phyloP scores from a whole-genome alignment of 2,113 vertebrate genomes.

The Perccottus glenii region DNA sequence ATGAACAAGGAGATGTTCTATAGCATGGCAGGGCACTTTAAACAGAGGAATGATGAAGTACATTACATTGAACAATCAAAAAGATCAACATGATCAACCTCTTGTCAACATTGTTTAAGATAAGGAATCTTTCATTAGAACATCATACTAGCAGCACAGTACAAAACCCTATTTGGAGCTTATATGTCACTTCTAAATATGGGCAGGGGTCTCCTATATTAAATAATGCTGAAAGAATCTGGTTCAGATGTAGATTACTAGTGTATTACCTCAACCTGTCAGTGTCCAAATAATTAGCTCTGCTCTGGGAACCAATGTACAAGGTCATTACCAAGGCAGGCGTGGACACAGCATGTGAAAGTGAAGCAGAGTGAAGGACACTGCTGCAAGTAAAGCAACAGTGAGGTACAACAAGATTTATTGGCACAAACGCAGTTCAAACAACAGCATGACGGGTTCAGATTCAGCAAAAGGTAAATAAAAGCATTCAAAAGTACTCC shows the following conservation, averaged over 20 bases:
- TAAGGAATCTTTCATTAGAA: too few relatives aligned
- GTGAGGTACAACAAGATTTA: conserved; percentile 5
- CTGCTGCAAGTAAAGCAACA: conserved; percentile 23
- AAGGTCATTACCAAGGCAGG: conserved; percentile 18
- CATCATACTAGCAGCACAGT: too few relatives aligned
- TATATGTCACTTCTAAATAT: conserved; percentile 6
- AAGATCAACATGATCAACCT: too few relatives aligned
- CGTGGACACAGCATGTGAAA: conserved; percentile 12
- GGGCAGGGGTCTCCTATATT: conserved; percentile 26
- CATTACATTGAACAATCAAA: too few relatives aligned
- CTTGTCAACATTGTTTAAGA: not conserved
- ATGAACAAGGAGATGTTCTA: not conserved
- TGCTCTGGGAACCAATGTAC: conserved; percentile 39
- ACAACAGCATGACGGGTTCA: conserved; percentile 28
- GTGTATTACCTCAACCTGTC: conserved; percentile 48
- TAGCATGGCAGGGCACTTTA: not conserved
- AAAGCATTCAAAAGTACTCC: too few relatives aligned
- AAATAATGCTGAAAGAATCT: conserved; percentile 55
- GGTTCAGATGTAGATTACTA: conserved; percentile 38
- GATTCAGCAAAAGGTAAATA: too few relatives aligned
- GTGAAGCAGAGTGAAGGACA: conserved; percentile 9
- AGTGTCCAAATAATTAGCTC: conserved; percentile 55
- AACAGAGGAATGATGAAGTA: not conserved
- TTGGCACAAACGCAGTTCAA: conserved; percentile 22
- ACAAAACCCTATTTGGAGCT: not conserved